phyloP scores from a whole-genome alignment of 2,797 vertebrate genomes.

The Babyrousa celebensis region DNA sequence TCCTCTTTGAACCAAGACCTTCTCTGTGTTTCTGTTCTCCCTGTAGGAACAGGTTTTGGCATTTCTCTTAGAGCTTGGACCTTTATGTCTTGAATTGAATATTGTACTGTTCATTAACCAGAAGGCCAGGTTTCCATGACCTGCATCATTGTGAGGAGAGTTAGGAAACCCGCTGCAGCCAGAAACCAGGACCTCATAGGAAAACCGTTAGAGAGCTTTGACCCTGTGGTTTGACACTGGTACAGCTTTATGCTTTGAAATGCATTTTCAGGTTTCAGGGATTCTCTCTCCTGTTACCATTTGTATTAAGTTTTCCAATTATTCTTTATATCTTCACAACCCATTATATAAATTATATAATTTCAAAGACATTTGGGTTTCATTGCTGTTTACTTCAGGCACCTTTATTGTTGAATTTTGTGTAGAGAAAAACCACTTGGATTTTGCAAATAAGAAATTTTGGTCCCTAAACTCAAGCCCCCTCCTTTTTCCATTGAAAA shows the following conservation, averaged over 20 bases:
- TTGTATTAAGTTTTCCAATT: constrained; percentile 15
- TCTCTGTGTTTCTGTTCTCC: background rate
- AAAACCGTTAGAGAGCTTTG: background rate
- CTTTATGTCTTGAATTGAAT: constrained; percentile 11
- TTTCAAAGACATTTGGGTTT: constrained; percentile 59
- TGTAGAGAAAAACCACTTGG: constrained; percentile 44
- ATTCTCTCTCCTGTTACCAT: background rate
- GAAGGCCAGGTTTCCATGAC: background rate
- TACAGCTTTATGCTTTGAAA: background rate
- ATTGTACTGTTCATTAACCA: constrained; percentile 27
- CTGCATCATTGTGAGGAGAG: background rate
- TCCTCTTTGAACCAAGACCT: background rate
- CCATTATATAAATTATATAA: background rate
- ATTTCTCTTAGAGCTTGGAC: constrained; percentile 45
- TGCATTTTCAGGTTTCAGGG: background rate
- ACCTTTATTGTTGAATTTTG: constrained; percentile 43
- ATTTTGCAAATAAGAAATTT: constrained; percentile 37
- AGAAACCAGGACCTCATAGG: background rate
- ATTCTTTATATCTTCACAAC: background rate
- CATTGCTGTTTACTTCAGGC: background rate
- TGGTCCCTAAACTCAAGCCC: background rate
- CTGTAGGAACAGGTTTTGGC: background rate
- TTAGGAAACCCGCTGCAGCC: constrained; percentile 27
- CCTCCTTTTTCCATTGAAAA: background rate
- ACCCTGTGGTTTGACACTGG: background rate